Percentiles rank a stretch among this genome's conserved stretches.
Evolutionary conservation across 2,113 vertebrate species (phyloP).

Genomic region (Delphinus delphis): DNA sequence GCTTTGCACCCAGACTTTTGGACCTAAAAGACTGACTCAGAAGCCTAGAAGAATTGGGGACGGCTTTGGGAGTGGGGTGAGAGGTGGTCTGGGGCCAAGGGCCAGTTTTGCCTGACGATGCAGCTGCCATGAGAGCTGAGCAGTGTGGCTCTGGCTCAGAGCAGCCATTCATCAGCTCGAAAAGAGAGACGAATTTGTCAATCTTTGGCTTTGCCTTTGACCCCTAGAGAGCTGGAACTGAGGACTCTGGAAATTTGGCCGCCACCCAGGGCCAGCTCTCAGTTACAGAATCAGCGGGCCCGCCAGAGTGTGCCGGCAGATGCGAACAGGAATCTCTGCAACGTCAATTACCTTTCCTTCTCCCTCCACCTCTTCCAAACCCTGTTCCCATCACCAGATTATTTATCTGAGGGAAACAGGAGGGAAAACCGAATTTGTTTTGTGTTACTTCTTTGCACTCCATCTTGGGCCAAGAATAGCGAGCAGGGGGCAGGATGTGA

Average conservation of each 20-base stretch:
- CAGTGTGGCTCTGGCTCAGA: neutral
- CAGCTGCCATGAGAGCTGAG: neutral
- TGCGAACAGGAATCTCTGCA: neutral
- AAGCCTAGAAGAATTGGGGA: neutral
- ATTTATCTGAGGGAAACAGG: neutral
- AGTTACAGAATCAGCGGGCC: neutral
- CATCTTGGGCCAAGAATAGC: neutral
- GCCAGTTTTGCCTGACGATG: neutral
- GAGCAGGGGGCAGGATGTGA: neutral
- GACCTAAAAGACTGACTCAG: neutral
- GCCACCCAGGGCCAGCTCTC: neutral
- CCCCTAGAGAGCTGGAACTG: neutral
- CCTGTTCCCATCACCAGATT: neutral
- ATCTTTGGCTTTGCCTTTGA: constrained; percentile 8
- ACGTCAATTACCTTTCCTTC: neutral
- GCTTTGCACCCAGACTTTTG: neutral
- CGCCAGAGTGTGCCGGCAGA: neutral
- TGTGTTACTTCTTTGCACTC: neutral
- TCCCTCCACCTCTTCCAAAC: neutral
- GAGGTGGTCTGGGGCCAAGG: neutral
- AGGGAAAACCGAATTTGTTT: neutral
- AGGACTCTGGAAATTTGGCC: neutral
- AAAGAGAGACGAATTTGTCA: neutral
- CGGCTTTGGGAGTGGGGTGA: neutral
- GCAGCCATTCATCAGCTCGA: neutral